Percentiles rank a stretch among this genome's conserved stretches.
phyloP scores from a whole-genome alignment of 1,140 invertebrate genomes.

The Periplaneta americana region DNA sequence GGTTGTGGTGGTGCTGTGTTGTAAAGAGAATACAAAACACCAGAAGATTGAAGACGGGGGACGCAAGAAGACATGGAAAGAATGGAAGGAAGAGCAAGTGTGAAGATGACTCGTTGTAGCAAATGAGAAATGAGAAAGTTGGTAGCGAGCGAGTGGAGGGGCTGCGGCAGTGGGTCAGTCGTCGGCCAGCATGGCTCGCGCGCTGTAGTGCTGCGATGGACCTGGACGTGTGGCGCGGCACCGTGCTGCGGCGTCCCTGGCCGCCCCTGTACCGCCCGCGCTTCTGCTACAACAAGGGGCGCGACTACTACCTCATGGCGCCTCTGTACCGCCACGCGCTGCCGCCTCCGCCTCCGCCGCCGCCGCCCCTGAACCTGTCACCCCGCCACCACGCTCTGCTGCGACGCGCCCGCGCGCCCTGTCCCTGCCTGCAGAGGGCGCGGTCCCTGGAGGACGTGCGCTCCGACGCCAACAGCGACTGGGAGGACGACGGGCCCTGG shows the following conservation, averaged over 20 bases:
- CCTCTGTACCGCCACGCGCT: slow-evolving; percentile 58
- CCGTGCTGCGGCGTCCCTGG: slow-evolving; percentile 28
- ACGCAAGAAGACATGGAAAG: too few species aligned
- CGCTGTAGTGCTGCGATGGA: not conserved
- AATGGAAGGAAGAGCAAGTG: too few species aligned
- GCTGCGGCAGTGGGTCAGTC: not conserved
- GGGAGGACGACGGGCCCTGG: slow-evolving; percentile 46
- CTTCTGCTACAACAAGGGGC: slow-evolving; percentile 42
- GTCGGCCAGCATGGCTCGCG: not conserved
- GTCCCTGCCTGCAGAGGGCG: slow-evolving; percentile 17
- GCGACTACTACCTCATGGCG: slow-evolving; percentile 63
- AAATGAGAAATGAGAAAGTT: too few species aligned
- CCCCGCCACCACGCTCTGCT: slow-evolving; percentile 31
- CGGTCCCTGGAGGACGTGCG: slow-evolving; percentile 64
- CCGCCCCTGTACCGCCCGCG: slow-evolving; percentile 26
- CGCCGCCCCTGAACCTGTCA: slow-evolving; percentile 12
- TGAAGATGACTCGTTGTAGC: too few species aligned
- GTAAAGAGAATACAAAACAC: too few species aligned
- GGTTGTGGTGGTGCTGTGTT: too few species aligned
- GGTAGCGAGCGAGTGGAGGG: not conserved
- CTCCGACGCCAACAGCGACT: slow-evolving; percentile 43
- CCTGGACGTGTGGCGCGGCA: not conserved
- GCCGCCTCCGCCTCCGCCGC: slow-evolving; percentile 46
- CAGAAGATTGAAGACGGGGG: too few species aligned
- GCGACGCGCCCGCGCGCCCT: slow-evolving; percentile 24